Percentiles rank a stretch among this genome's conserved stretches.
Evolutionary conservation across 2,888 invertebrate species (phyloP).

Genomic region (Sesia apiformis): DNA sequence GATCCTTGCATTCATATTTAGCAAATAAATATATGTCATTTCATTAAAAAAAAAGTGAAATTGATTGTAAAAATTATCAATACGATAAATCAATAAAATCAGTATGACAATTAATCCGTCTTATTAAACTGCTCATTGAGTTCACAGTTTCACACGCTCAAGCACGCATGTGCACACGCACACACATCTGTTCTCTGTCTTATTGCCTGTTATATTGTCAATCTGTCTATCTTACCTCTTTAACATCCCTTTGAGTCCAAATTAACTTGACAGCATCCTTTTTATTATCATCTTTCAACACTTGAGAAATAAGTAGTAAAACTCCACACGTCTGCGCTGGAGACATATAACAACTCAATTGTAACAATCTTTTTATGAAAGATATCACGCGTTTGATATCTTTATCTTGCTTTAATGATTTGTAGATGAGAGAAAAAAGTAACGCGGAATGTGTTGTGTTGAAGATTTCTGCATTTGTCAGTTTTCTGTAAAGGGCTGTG

Average conservation of each 20-base stretch:
- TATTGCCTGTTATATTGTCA: neutral
- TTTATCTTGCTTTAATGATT: constrained; percentile 86
- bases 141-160: no score
- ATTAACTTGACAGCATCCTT: constrained; percentile 41
- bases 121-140: no score
- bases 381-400: constrained; percentile 82
- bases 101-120: no score
- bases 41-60: no score
- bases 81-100: no score
- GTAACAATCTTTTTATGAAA: constrained; percentile 81
- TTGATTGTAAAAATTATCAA: no score
- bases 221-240: constrained; percentile 17
- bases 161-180: neutral
- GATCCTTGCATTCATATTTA: no score
- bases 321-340: constrained; percentile 88
- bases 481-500: constrained; percentile 89
- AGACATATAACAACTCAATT: constrained; percentile 79
- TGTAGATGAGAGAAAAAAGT: constrained; percentile 90
- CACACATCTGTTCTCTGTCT: no score
- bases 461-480: constrained; percentile 82
- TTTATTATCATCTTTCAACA: constrained; percentile 46
- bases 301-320: constrained; percentile 84
- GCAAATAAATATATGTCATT: no score
- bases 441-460: constrained; percentile 83
- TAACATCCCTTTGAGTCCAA: constrained; percentile 42